Base-by-base conservation (phyloP, 37 sponge, comb jelly and placozoan genomes). In the Cliona cf. orientalis region DNA sequence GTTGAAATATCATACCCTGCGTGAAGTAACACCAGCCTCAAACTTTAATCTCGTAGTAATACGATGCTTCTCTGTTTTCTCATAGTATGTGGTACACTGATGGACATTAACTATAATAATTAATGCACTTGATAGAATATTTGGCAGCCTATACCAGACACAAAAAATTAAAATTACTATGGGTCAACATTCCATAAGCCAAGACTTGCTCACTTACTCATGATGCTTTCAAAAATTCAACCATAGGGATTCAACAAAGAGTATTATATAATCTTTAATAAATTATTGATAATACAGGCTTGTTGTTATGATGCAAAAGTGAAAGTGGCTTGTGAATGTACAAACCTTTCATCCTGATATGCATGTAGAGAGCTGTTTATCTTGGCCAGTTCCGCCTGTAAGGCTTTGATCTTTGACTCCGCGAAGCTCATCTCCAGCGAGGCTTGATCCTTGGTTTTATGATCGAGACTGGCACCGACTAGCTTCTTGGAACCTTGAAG, bases 291-390 rank as follows among this genome's bases (percentile, higher is more conserved):
- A 49, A 49, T 49, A 49, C 17, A 19, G 55, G 55, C 11, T 49
- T 49, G 23, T 26, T 6, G 23, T 62, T 12, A 25, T 12, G 64
- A 62, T 7, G 26, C 23, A 21, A 29, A 66, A 21, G 37, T 31
- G 34, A 22, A 6, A 35, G 67, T 28, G 5, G 26, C 6, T 12
- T 61, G 60, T 32, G 35, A 33, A 33, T 58, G 57, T 21, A 26
- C 45, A 49, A 5, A 89, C 89, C 84, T 78, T 38, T 76, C 79
- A 31, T 59, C 56, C 32, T 89, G 89, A 44, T 89, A 89, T 14
- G 89, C 89, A 29, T 78, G 79, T 26, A 89, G 79, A 22, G 83
- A 83, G 56, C 84, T 89, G 64, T 89, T 89, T 58, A 89, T 82
- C 68, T 64, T 89, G 4, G 79, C 63, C 42, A 89, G 89, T 44